Evolutionary conservation across 2,888 invertebrate species (phyloP).

Genomic region (Gymnosoma rotundatum): DNA sequence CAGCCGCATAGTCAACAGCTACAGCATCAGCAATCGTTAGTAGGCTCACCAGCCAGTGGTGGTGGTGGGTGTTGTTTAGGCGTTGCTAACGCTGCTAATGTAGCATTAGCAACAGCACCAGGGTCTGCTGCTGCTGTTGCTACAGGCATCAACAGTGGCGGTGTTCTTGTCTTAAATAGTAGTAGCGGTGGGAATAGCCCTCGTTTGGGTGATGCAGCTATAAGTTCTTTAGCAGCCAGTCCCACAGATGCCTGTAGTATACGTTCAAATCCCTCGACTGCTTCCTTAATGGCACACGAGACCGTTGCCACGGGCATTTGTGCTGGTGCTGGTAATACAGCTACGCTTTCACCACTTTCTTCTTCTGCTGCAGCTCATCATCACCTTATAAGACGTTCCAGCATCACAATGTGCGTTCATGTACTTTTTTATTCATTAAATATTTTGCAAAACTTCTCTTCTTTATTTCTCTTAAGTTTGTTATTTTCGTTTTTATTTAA

Average conservation of each 20-base stretch:
- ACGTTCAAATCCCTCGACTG: constrained; percentile 81
- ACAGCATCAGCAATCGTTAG: constrained; percentile 69
- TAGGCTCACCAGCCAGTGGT: constrained; percentile 58
- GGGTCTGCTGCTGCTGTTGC: constrained; percentile 43
- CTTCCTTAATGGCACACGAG: constrained; percentile 79
- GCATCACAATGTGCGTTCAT: constrained; percentile 82
- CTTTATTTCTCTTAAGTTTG: constrained; percentile 45
- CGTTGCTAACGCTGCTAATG: constrained; percentile 24
- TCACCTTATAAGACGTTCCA: constrained; percentile 82
- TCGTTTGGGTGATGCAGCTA: constrained; percentile 75
- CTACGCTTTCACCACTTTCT: constrained; percentile 81
- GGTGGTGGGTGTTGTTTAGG: constrained; percentile 58
- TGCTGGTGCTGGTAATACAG: constrained; percentile 68
- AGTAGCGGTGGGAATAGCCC: constrained; percentile 72
- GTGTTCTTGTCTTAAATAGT: constrained; percentile 68
- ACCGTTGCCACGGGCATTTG: constrained; percentile 69
- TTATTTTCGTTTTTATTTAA: constrained; percentile 26
- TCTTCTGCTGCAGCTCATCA: constrained; percentile 81
- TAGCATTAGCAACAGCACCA: constrained; percentile 42
- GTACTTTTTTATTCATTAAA: constrained; percentile 54
- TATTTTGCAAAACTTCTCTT: constrained; percentile 26
- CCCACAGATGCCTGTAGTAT: constrained; percentile 81
- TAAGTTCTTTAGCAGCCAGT: constrained; percentile 80
- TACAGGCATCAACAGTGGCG: constrained; percentile 60
- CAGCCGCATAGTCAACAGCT: constrained; percentile 53